These are phyloP conservation scores for Lipophrys pholis DNA, from an alignment of 2,113 vertebrate genomes.

Conservation along the genomic window DNA sequence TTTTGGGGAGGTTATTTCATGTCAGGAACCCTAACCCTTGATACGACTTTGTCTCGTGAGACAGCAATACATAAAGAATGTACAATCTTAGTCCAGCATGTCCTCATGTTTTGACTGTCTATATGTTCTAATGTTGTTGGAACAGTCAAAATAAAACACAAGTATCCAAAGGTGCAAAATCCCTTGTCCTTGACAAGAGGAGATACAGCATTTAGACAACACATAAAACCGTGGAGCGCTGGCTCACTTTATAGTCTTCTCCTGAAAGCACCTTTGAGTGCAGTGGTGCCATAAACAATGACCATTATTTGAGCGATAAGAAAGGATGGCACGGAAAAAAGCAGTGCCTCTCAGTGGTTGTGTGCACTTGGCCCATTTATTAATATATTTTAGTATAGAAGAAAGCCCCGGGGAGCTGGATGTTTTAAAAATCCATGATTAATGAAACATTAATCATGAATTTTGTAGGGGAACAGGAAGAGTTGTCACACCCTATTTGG, in stretches of 20 bases:
- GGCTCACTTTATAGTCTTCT: constrained; percentile 61
- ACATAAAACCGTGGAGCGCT: constrained; percentile 65
- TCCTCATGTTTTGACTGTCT: constrained; percentile 23
- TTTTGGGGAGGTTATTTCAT: background rate
- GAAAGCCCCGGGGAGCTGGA: constrained; percentile 72
- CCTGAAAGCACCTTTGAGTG: constrained; percentile 70
- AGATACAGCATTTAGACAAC: constrained; percentile 78
- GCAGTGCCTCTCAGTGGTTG: constrained; percentile 63
- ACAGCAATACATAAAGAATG: constrained; percentile 1
- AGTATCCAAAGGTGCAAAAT: constrained; percentile 51
- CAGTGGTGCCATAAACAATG: constrained; percentile 79
- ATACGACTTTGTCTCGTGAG: background rate
- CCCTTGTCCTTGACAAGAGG: constrained; percentile 62
- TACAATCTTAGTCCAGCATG: background rate
- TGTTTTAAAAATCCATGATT: constrained; percentile 80
- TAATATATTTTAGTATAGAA: constrained; percentile 78
- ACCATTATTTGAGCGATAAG: constrained; percentile 70
- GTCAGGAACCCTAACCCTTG: constrained; percentile 8
- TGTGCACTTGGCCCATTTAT: constrained; percentile 69
- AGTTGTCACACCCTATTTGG: constrained; percentile 82
- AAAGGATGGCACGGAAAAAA: constrained; percentile 61
- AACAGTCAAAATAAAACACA: constrained; percentile 60
- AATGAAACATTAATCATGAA: constrained; percentile 85
- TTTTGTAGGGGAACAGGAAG: constrained; percentile 83
- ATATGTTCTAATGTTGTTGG: constrained; percentile 13